A percentile compares a stretch with the other conserved stretches of the same genome.
phyloP scores from a whole-genome alignment of 2,113 vertebrate species.

The Halichoeres trimaculatus region DNA sequence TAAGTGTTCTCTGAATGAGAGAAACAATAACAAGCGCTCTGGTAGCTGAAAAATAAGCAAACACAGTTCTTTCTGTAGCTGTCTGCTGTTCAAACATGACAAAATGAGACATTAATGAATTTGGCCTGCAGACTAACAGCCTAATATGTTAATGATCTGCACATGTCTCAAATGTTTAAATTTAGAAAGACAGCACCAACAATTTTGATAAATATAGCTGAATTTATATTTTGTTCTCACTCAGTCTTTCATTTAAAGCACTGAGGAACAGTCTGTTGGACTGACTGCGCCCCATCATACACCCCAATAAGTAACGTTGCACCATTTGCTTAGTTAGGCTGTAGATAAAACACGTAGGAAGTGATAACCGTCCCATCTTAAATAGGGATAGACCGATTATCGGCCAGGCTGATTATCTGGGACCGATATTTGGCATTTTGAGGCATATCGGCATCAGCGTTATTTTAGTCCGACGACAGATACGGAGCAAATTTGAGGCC shows the following conservation, averaged over 20 bases:
- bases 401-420: too few species aligned
- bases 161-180: background rate
- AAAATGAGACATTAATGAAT: background rate
- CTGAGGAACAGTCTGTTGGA: background rate
- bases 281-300: too few species aligned
- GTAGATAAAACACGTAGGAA: background rate
- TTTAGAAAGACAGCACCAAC: background rate
- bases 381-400: too few species aligned
- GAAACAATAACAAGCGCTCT: background rate
- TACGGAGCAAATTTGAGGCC: too few species aligned
- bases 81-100: conserved; percentile 12
- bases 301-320: background rate
- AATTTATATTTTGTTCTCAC: background rate
- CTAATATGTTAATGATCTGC: conserved; percentile 17
- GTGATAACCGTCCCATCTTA: background rate
- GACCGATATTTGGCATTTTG: too few species aligned
- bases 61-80: conserved; percentile 5
- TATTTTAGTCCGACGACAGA: too few species aligned
- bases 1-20: background rate
- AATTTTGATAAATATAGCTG: too few species aligned
- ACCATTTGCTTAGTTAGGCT: background rate
- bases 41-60: conserved; percentile 3
- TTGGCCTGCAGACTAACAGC: background rate
- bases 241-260: background rate
- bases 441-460: too few species aligned